Percentiles rank a stretch among this genome's conserved stretches.
Conservation (phyloP, 2,113 vertebrate genomes). For the Scartelaos histophorus region DNA sequence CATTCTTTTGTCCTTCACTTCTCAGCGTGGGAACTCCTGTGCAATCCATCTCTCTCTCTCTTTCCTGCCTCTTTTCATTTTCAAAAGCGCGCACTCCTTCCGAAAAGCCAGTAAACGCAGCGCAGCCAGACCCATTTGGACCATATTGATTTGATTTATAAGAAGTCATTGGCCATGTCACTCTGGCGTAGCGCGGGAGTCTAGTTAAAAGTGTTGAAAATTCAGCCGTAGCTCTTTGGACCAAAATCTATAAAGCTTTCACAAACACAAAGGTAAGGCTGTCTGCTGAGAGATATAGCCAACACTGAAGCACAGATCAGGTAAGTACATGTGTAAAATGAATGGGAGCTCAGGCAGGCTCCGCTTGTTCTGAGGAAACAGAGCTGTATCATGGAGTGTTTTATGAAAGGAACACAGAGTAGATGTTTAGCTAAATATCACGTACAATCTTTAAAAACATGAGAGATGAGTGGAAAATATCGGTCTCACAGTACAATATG, state of each 20-base stretch:
- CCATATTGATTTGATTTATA: slow-evolving; percentile 54
- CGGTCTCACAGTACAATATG: too few relatives aligned
- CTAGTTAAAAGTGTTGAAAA: slow-evolving; percentile 28
- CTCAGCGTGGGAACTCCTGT: slow-evolving; percentile 14
- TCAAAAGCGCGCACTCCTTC: slow-evolving; percentile 15
- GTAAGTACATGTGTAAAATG: slow-evolving; percentile 13
- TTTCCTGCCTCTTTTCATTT: slow-evolving; percentile 24
- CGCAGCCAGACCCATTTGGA: slow-evolving; percentile 51
- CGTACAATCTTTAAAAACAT: slow-evolving; percentile 41
- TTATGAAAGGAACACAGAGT: slow-evolving; percentile 47
- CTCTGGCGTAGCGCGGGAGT: slow-evolving; percentile 20
- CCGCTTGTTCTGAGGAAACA: slow-evolving; percentile 21
- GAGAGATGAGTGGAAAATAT: slow-evolving; percentile 5
- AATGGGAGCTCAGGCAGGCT: slow-evolving; percentile 7
- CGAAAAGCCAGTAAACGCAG: slow-evolving; percentile 36
- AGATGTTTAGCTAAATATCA: slow-evolving; percentile 52
- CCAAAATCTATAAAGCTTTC: slow-evolving; percentile 28
- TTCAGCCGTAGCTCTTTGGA: slow-evolving; percentile 11
- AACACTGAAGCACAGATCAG: slow-evolving; percentile 13
- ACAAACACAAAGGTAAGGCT: slow-evolving; percentile 29
- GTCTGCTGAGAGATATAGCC: slow-evolving; percentile 7
- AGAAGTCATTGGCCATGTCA: slow-evolving; percentile 27
- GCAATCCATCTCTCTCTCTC: slow-evolving; percentile 31
- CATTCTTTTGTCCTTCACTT: slow-evolving; percentile 26
- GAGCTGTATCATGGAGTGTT: slow-evolving; percentile 20